Conservation (phyloP, 64 coral and sea anemone species). For the Montipora sp. region DNA sequence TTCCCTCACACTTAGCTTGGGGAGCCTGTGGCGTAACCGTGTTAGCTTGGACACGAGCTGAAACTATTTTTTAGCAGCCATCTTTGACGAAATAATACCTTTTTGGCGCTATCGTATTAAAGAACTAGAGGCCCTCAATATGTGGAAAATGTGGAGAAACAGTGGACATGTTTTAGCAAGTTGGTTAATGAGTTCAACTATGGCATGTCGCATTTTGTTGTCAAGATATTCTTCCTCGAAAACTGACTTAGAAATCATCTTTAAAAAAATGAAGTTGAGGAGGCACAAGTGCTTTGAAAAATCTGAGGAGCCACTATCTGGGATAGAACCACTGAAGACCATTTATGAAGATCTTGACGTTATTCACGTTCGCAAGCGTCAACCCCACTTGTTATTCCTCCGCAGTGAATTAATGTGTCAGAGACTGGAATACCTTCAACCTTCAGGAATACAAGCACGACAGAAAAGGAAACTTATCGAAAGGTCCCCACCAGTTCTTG, state of each 20-base stretch:
- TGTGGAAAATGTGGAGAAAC: slow-evolving; percentile 5
- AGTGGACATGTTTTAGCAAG: not conserved
- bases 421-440: slow-evolving; percentile 75
- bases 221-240: not conserved
- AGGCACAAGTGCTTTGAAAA: slow-evolving; percentile 64
- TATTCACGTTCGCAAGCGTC: slow-evolving; percentile 65
- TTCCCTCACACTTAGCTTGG: too few relatives aligned
- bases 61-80: too few relatives aligned
- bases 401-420: slow-evolving; percentile 83
- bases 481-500: slow-evolving; percentile 73
- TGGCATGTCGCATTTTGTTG: not conserved
- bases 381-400: slow-evolving; percentile 81
- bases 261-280: slow-evolving; percentile 74
- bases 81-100: too few relatives aligned
- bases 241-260: slow-evolving; percentile 21
- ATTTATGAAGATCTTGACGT: slow-evolving; percentile 80
- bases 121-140: too few relatives aligned
- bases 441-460: slow-evolving; percentile 67
- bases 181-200: not conserved
- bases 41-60: too few relatives aligned
- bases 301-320: not conserved
- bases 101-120: too few relatives aligned
- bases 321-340: slow-evolving; percentile 68
- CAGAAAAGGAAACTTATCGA: slow-evolving; percentile 87
- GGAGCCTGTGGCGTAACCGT: too few relatives aligned